Evolutionary conservation across 2,113 vertebrate genomes (phyloP), one percentile per base, ranked within the genome.

Genomic region (Physeter macrocephalus): DNA sequence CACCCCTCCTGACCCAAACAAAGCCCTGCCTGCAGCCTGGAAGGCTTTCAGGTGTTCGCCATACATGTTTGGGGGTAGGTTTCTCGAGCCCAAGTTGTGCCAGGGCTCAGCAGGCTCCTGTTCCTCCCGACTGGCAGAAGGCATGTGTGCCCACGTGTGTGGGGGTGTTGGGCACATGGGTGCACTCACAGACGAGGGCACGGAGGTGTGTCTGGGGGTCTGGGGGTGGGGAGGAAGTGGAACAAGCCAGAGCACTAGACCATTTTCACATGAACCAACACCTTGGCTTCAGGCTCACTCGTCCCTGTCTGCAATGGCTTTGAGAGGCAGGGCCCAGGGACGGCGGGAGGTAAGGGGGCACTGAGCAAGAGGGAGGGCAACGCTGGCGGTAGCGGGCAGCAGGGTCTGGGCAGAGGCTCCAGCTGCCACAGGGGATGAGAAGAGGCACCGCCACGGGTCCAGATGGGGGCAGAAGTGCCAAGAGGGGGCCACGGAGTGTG

Each of bases 171-270:
- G 8, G 36, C 1, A 1, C 18, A 39, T 10, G 27, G 4, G 6
- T 5, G 9, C 5, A 1, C 34, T 11, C n/a, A 23, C 10, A 4
- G 2, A 0, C 31, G n/a, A 12, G 46, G 52, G 7, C 27, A 67
- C 8, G 20, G 39, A 34, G 14, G 29, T 6, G 10, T 23, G 67
- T 59, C 69, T 49, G 81, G 27, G 31, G 34, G 27, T 31, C 87
- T 31, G 36, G 3, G 14, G 5, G 12, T 1, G 17, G 31, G 25
- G 31, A 82, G 61, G 23, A 41, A 34, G 10, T 12, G 6, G 29
- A 77, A 77, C 39, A 43, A 62, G 43, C 57, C 71, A 39, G 31
- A 31, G 10, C 21, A 46, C 72, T 17, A 34, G 72, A 39, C 62
- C 54, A 21, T 39, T 83, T 66, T 36, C 92, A 67, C 43, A 36